Evolutionary conservation across 2,113 vertebrate genomes (phyloP), one percentile per base, ranked within the genome.

Genomic region (Prunella fulvescens): DNA sequence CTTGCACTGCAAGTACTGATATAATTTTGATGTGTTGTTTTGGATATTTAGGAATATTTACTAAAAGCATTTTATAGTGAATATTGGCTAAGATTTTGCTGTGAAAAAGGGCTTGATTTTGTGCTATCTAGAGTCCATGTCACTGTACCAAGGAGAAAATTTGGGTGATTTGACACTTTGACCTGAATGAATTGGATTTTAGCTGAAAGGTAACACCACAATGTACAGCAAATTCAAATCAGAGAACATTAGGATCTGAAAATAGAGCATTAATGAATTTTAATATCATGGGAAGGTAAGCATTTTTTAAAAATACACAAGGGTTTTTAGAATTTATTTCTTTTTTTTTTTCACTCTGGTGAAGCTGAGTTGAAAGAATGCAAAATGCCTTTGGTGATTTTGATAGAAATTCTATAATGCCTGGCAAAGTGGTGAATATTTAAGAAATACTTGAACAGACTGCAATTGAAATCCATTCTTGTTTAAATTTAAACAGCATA

Each of bases 401-500:
- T 92, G 51, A 89, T 81, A 82, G 83, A 90, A 94, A 82, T 87
- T 93, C 78, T 85, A 40, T 91, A 85, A 85, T 12, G 28, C 71
- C 72, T 53, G 53, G 37, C 31, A 2, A 82, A 91, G 14, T 48
- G 48, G 81, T 79, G 88, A 94, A 91, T 94, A 90, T 90, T 95
- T 94, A 76, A 96, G 53, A 90, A 96, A 95, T 79, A 88, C n/a
- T 89, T 81, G 47, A 81, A 82, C 47, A 79, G 33, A 67, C 44
- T 85, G 61, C 61, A 87, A 39, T 31, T 95, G 56, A 95, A 94
- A 93, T 91, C 78, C 70, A 85, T 93, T 79, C 57, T 35, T 93
- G 61, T 87, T 93, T 90, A 95, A 96, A 86, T 91, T 89, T 89
- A 91, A 93, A 65, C 44, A 78, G 51, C 39, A 64, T 81, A 91